Conservation (phyloP, 2,113 vertebrate species). For the Ceuthmochares aereus region DNA sequence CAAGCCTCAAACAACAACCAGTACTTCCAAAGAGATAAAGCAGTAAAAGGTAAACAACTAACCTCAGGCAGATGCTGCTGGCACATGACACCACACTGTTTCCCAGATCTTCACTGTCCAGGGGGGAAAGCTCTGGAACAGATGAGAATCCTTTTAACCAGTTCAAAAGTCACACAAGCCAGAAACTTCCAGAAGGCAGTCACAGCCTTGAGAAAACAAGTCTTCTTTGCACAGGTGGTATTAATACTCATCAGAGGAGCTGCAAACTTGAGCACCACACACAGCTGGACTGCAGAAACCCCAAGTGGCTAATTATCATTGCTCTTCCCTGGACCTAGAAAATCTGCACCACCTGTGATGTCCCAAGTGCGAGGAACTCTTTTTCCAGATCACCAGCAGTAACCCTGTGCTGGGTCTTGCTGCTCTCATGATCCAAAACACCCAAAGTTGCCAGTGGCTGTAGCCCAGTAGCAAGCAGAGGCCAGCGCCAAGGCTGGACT, state of each 20-base stretch:
- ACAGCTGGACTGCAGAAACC: no score
- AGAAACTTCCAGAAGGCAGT: constrained; percentile 54
- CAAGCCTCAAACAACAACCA: not conserved
- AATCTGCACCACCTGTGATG: not conserved
- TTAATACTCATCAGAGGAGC: not conserved
- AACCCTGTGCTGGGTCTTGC: not conserved
- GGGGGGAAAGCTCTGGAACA: constrained; percentile 81
- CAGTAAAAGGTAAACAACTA: not conserved
- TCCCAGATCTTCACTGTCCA: constrained; percentile 76
- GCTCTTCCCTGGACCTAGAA: no score
- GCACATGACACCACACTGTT: constrained; percentile 77
- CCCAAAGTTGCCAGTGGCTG: not conserved
- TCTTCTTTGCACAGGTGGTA: not conserved
- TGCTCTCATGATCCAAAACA: not conserved
- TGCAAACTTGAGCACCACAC: not conserved
- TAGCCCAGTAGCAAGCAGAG: not conserved
- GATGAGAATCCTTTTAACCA: constrained; percentile 68
- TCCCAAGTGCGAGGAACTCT: not conserved
- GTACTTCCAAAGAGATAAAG: not conserved
- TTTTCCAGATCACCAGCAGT: not conserved
- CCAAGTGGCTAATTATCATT: no score
- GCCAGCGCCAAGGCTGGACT: not conserved
- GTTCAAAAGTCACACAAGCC: not conserved
- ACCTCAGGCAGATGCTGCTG: constrained; percentile 80
- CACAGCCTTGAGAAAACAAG: not conserved